phyloP scores from a whole-genome alignment of 2,888 invertebrate species.

The Dicranocentrus wangi region DNA sequence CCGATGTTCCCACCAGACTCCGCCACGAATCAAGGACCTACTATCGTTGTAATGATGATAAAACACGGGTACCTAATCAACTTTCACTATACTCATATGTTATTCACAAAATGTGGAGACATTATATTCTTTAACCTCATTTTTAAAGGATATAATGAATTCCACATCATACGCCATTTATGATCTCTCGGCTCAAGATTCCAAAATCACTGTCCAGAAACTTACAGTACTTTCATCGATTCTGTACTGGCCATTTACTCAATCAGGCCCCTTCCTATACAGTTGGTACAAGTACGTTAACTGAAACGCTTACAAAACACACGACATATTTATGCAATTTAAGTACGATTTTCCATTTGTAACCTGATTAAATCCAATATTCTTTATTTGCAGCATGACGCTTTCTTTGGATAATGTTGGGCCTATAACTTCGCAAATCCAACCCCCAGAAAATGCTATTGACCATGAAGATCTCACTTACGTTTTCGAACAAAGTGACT shows the following conservation, averaged over 20 bases:
- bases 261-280: conserved; percentile 68
- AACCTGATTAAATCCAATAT: too few species aligned
- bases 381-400: conserved; percentile 70
- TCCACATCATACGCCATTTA: conserved; percentile 71
- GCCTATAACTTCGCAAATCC: conserved; percentile 54
- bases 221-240: conserved; percentile 69
- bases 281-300: conserved; percentile 71
- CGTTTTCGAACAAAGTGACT: conserved; percentile 72
- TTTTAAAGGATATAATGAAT: conserved; percentile 69
- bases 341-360: too few species aligned
- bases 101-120: not conserved
- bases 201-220: conserved; percentile 61
- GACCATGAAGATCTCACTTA: conserved; percentile 71
- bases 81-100: not conserved
- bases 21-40: conserved; percentile 64
- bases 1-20: conserved; percentile 68
- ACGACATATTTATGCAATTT: not conserved
- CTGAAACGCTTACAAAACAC: not conserved
- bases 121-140: too few species aligned
- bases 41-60: conserved; percentile 66
- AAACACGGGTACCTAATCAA: conserved; percentile 60
- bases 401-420: conserved; percentile 56
- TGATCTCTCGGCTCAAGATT: conserved; percentile 60
- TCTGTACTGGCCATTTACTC: conserved; percentile 72
- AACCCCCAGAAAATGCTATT: conserved; percentile 68